Percentiles rank a stretch among this genome's conserved stretches.
phyloP scores from a whole-genome alignment of 2,797 vertebrate species.

The Siniperca scherzeri region DNA sequence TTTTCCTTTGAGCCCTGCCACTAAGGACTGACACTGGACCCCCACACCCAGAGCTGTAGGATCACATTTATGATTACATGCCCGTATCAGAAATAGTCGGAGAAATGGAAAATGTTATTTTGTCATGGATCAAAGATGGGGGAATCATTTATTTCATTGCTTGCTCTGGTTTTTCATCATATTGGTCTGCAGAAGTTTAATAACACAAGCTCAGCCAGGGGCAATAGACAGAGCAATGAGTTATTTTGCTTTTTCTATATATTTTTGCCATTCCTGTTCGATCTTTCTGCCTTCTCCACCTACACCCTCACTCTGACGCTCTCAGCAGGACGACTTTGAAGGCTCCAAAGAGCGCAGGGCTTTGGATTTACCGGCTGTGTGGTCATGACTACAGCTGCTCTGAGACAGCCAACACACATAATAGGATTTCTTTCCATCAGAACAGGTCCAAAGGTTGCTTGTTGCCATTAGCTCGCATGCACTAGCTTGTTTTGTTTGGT shows the following conservation, averaged over 20 bases:
- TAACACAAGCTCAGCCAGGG: slow-evolving; percentile 3
- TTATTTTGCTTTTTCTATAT: slow-evolving; percentile 9
- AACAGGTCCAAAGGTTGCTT: slow-evolving; percentile 52
- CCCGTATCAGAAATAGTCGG: not conserved
- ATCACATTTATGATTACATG: slow-evolving; percentile 10
- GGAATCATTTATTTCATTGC: not conserved
- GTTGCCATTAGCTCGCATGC: slow-evolving; percentile 50
- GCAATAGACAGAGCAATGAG: slow-evolving; percentile 17
- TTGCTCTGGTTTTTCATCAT: not conserved
- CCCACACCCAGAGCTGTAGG: not conserved
- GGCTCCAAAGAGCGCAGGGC: slow-evolving; percentile 42
- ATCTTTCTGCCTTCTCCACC: slow-evolving; percentile 64
- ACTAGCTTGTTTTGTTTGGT: slow-evolving; percentile 13
- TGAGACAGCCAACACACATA: slow-evolving; percentile 60
- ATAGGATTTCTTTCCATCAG: slow-evolving; percentile 68
- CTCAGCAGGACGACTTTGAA: slow-evolving; percentile 44
- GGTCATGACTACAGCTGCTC: slow-evolving; percentile 49
- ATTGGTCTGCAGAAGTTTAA: slow-evolving; percentile 8
- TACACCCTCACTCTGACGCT: slow-evolving; percentile 20
- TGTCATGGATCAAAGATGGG: slow-evolving; percentile 1
- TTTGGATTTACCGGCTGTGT: slow-evolving; percentile 60
- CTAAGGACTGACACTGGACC: slow-evolving; percentile 50
- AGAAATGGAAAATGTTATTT: slow-evolving; percentile 9
- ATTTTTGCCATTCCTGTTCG: slow-evolving; percentile 40
- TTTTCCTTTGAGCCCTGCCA: slow-evolving; percentile 89